Evolutionary conservation across 2,797 vertebrate species (phyloP), one percentile per base, ranked within the genome.

Genomic region (Onychomys arenicola): DNA sequence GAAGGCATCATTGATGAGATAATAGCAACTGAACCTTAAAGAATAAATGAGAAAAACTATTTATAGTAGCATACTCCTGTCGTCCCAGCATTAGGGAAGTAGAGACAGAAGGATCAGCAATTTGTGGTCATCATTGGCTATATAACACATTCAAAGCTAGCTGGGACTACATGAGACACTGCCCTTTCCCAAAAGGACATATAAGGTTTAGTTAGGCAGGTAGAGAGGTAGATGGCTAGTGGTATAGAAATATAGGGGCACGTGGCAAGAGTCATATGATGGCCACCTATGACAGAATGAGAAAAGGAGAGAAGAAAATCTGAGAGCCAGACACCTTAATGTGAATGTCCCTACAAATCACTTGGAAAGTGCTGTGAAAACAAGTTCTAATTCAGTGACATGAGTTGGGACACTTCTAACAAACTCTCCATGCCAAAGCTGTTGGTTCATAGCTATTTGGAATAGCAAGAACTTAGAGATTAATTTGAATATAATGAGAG

Each of bases 401-500:
- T 93, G 57, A 63, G 43, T 4, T 55, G 25, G 76, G n/a, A 46
- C 32, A 71, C 29, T 59, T 75, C 40, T 52, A 59, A 85, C 10
- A 77, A 71, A 73, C 32, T 81, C 29, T 17, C 14, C n/a, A n/a
- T 87, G 25, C 32, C 40, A 55, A 12, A 65, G 40, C 61, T 87
- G 57, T 57, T 88, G 76, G 32, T 59, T 55, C 6, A 40, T 63
- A 90, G 57, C 43, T 57, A 40, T 1, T 0, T 55, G 40, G 65
- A 95, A 29, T 76, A 94, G 65, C 43, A 69, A 84, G 49, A 88
- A 34, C 73, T 93, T 17, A 88, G 16, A 63, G n/a, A 81, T 92
- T 57, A 86, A 6, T 65, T 63, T 86, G 52, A 21, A 29, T 92
- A 19, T 52, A 29, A 67, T 55, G 23, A 83, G 27, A 84, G 21